Conservation (phyloP, 2,888 invertebrate genomes). For the Mythimna ferrago region DNA sequence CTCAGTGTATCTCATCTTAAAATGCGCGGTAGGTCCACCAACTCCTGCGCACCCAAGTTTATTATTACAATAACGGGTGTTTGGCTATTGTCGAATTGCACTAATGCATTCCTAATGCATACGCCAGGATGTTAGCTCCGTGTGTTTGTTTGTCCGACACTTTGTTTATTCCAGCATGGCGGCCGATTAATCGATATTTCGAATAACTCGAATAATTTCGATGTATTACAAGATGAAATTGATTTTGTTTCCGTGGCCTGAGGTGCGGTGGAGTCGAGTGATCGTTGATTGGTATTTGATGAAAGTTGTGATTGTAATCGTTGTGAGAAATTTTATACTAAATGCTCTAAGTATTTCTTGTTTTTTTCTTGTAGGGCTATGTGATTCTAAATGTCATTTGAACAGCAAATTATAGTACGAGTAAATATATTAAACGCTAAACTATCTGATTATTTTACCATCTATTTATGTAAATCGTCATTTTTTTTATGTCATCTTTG, state of each 20-base stretch:
- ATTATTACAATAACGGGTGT: conserved; percentile 67
- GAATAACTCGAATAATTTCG: conserved; percentile 51
- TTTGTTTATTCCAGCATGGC: conserved; percentile 56
- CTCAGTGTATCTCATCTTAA: conserved; percentile 38
- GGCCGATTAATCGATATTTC: conserved; percentile 63
- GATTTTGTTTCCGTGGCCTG: conserved; percentile 48
- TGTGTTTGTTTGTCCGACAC: conserved; percentile 59
- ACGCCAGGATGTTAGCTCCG: conserved; percentile 69
- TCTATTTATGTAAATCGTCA: too few relatives aligned
- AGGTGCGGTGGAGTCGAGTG: conserved; percentile 10
- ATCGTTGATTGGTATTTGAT: conserved; percentile 34
- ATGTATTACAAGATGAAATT: conserved; percentile 49
- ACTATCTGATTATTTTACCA: too few relatives aligned
- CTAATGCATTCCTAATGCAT: conserved; percentile 77
- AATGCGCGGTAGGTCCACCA: conserved; percentile 61
- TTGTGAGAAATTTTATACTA: conserved; percentile 16
- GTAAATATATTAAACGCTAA: too few relatives aligned
- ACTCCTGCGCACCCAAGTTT: conserved; percentile 64
- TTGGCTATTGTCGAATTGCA: conserved; percentile 70
- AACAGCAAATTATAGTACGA: too few relatives aligned
- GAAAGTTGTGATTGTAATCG: conserved; percentile 39
- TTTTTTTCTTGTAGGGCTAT: not conserved
- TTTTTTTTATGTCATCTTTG: not conserved
- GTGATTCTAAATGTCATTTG: not conserved
- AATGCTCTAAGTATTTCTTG: conserved; percentile 1